These are phyloP conservation scores for Clusia tigrina DNA, from an alignment of 2,888 invertebrate genomes.

Conservation along the genomic window DNA sequence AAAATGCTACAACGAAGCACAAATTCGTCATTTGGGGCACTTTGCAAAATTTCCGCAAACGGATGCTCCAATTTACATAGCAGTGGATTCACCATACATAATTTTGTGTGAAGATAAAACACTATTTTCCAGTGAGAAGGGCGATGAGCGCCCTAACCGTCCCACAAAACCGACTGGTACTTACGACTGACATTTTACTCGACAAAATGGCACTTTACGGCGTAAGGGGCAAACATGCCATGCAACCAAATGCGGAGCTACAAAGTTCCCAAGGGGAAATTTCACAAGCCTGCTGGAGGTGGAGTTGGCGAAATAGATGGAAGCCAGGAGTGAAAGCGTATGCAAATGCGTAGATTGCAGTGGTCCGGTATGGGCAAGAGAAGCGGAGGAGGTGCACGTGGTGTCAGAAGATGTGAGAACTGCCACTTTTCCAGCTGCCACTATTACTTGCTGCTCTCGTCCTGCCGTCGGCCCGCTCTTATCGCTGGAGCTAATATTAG, in stretches of 20 bases:
- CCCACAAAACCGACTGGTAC: neutral
- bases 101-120: conserved; percentile 1
- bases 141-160: too few species aligned
- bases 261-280: neutral
- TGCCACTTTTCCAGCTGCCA: conserved; percentile 12
- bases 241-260: neutral
- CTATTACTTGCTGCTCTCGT: neutral
- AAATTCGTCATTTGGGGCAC: neutral
- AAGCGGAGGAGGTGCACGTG: neutral
- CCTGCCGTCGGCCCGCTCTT: neutral
- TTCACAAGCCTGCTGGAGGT: too few species aligned
- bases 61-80: conserved; percentile 3
- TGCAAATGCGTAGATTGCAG: conserved; percentile 1
- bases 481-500: neutral
- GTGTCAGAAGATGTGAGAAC: neutral
- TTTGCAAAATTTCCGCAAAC: neutral
- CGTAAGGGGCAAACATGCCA: too few species aligned
- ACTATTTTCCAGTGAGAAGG: neutral
- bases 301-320: too few species aligned
- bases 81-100: neutral
- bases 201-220: conserved; percentile 1
- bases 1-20: neutral
- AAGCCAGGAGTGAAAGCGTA: neutral
- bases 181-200: neutral
- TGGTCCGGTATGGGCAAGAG: neutral